Base-by-base conservation (phyloP, 2,888 invertebrate species). In the Drosophila fungiperda region DNA sequence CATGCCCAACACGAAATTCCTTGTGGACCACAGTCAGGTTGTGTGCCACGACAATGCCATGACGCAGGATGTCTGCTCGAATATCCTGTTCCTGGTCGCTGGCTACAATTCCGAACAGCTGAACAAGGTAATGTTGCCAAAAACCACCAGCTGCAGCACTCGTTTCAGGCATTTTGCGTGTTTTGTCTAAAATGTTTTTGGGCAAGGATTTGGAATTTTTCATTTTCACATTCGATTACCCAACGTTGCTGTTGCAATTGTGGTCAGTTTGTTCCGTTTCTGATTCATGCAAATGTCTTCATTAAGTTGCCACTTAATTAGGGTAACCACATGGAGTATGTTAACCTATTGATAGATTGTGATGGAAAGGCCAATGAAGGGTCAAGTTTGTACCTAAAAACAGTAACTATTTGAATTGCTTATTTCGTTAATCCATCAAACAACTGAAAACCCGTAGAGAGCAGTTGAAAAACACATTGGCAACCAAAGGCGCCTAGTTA, bases 41-140 rank as follows among this genome's bases (percentile, higher is more conserved):
- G 89, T 94, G 12, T 95, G 95, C 83, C 93, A 93, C 60, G 94
- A 94, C 83, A 93, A 93, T 70, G 93, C 94, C 40, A 93, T 93
- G 73, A 93, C 94, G 12, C 94, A 94, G 83, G 91, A 93, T 52
- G 88, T 95, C 26, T 96, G 96, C 87, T 93, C 94, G 60, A 94
- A 95, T 80, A 91, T 95, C 40, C 92, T 96, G 40, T 95, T 96
- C 90, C 89, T 95, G 58, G 92, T 95, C 2, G 94, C 94, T 48
- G 96, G 96, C 54, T 94, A 93, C 75, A 94, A 95, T 92, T 93
- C 93, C 7, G 92, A 93, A 50, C 94, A 95, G 87, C 91, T 95
- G 70, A 95, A 96, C 91, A 93, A 92, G 91, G 95, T 95, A 81
- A 80, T 75, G 84, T 78, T 59, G 33, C 32, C 35, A 26, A 4